These are phyloP conservation scores for Ectemnius lituratus DNA, from an alignment of 2,888 invertebrate genomes.

Conservation along the genomic window DNA sequence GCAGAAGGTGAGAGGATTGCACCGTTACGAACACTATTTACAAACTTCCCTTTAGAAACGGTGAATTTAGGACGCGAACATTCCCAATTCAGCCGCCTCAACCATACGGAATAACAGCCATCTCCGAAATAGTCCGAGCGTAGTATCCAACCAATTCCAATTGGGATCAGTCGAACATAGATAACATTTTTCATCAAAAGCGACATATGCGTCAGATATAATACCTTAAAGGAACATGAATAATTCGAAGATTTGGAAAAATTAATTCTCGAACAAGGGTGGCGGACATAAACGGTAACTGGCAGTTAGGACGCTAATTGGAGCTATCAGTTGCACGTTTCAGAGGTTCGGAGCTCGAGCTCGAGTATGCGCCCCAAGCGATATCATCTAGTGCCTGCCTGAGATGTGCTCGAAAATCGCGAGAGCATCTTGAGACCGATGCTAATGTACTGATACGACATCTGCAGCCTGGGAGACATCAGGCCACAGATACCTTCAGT, in stretches of 20 bases:
- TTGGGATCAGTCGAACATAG: not conserved
- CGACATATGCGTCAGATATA: no score
- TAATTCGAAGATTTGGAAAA: no score
- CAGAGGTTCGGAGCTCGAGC: no score
- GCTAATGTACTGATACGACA: conserved; percentile 62
- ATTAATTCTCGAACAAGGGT: no score
- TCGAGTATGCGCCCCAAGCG: conserved; percentile 9
- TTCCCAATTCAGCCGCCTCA: not conserved
- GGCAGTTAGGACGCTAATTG: no score
- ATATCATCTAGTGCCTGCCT: conserved; percentile 48
- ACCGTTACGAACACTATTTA: conserved; percentile 7
- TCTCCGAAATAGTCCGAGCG: not conserved
- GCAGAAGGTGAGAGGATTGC: conserved; percentile 14
- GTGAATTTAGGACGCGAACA: not conserved
- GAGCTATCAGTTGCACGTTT: no score
- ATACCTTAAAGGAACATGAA: no score
- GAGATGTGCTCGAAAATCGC: conserved; percentile 56
- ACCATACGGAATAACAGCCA: conserved; percentile 2
- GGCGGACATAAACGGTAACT: no score
- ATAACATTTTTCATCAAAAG: no score
- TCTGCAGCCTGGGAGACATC: conserved; percentile 52
- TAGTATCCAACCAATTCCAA: not conserved
- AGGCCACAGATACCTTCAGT: conserved; percentile 39
- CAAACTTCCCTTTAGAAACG: conserved; percentile 10
- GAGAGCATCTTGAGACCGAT: conserved; percentile 47